Evolutionary conservation across 2,888 invertebrate genomes (phyloP), one percentile per base, ranked within the genome.

Genomic region (Melinopterus prodromus): DNA sequence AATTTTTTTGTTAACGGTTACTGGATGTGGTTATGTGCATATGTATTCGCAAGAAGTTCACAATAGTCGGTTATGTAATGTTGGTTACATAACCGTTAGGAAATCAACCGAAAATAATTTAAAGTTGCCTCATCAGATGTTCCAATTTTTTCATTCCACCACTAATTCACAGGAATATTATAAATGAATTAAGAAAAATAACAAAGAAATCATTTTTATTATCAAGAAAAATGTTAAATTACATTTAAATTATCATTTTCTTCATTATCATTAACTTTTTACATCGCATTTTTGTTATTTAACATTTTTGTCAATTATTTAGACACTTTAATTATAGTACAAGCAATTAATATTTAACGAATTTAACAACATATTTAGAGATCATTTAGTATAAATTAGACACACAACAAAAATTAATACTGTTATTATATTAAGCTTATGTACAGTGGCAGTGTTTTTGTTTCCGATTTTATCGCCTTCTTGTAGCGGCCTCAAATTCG

Each of bases 401-500:
- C 2, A 71, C 1, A 71, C 16, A 16, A 71, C 16, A 71, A 71
- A 1, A 6, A 71, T 71, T 71, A 71, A 71, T 71, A 26, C 16
- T 71, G 16, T 71, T 71, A 71, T 3, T 3, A 71, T 12, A 53
- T 53, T 53, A 53, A 53, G 53, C 53, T 53, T 53, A 53, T 53
- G 53, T 53, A 53, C 53, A 53, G 1, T 53, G 53, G 53, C 53
- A 53, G 53, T 53, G 53, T 53, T 53, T 53, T 53, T 53, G 5
- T 74, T 74, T 37, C 69, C 75, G 16, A 70, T 76, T 78, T 76
- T 75, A 71, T 80, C 80, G 9, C n/a, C 71, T 15, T 82, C 81
- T 77, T 83, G 82, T 15, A 82, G 83, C 70, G 81, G 76, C 81
- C 85, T 85, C 38, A 83, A 86, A 69, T 88, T 87, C 2, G 89